Conservation (phyloP, 2,888 invertebrate genomes). For the Liopterus haemorrhoidalis region DNA sequence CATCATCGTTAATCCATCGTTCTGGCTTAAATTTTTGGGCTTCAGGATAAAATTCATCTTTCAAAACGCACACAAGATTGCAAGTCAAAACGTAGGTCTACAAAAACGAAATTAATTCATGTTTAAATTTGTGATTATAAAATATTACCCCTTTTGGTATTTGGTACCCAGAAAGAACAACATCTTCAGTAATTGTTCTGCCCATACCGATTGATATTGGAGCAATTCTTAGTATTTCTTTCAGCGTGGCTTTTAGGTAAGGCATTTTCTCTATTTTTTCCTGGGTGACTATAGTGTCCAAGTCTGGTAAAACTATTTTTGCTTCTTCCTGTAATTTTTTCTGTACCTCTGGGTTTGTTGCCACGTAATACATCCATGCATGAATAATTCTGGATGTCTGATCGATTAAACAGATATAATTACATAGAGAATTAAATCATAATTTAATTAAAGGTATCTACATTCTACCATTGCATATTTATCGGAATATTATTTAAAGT, state of each 20-base stretch:
- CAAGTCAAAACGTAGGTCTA: too few species aligned
- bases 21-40: conserved; percentile 38
- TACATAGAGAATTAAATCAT: too few species aligned
- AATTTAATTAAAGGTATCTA: neutral
- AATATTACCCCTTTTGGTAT: conserved; percentile 42
- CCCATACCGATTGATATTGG: conserved; percentile 24
- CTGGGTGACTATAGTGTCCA: conserved; percentile 35
- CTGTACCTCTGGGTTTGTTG: conserved; percentile 42
- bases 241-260: conserved; percentile 56
- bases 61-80: too few species aligned
- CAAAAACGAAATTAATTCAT: too few species aligned
- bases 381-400: conserved; percentile 45
- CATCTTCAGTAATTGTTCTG: conserved; percentile 30
- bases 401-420: conserved; percentile 19
- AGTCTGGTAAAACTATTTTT: conserved; percentile 28
- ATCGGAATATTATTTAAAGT: too few species aligned
- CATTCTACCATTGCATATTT: too few species aligned
- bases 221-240: conserved; percentile 50
- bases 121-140: too few species aligned
- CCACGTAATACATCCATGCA: conserved; percentile 42
- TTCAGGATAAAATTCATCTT: conserved; percentile 25
- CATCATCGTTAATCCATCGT: conserved; percentile 35
- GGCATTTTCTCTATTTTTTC: conserved; percentile 39
- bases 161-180: conserved; percentile 36
- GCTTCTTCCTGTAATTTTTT: conserved; percentile 42